Base-by-base conservation (phyloP, 2,797 vertebrate species). In the Platalea minor region DNA sequence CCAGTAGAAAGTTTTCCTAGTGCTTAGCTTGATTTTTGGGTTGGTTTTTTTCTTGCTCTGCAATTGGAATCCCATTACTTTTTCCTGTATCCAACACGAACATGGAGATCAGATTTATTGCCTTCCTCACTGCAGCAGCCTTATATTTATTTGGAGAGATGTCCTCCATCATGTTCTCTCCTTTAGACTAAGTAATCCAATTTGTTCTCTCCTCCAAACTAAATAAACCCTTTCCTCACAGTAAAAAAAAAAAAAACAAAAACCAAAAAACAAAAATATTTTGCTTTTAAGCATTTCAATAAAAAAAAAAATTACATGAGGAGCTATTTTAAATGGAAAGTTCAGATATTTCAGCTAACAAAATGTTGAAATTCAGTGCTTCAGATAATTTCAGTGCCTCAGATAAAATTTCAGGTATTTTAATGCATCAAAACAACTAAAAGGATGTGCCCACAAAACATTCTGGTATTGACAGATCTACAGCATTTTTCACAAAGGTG, bases 101-200 rank as follows among this genome's bases (percentile, higher is more conserved):
- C 31, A 78, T 5, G 24, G n/a, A 68, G n/a, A 84, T 15, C 64
- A 85, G 72, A 91, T 91, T 88, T 88, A 80, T 74, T 80, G 25
- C 20, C n/a, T 60, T 72, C 31, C 60, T 91, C 82, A 53, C n/a
- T 46, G 37, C 48, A 86, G 70, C 37, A 84, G 60, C 19, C 53
- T 83, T 91, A 90, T 91, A 77, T 85, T 93, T 80, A 57, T 72
- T 91, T 72, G 61, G n/a, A 88, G 75, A 85, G 41, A 60, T 64
- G 20, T 78, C 60, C 28, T 92, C 50, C 46, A 72, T 70, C 89
- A 82, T 59, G 26, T 70, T 89, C 51, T 74, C 56, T 70, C 28
- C 43, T 89, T 89, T 64, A 51, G 56, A 91, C 65, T 83, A 85
- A 83, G 26, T 77, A 88, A 92, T 48, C n/a, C 43, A 80, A 11